These are phyloP conservation scores for Datnioides undecimradiatus DNA, from an alignment of 2,113 vertebrate species.

Conservation along the genomic window DNA sequence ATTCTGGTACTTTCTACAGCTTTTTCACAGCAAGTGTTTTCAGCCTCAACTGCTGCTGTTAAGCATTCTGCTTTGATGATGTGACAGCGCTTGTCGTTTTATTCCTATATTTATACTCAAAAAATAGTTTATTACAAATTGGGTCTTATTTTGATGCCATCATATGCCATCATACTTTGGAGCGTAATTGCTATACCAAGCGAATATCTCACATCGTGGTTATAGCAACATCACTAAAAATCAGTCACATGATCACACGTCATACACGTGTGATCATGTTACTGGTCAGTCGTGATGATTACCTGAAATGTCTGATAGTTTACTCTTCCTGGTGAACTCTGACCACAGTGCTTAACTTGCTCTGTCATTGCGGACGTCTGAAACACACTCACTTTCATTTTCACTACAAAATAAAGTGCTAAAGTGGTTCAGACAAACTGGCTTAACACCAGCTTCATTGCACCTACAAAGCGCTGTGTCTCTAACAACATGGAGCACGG, in stretches of 20 bases:
- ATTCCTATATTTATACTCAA: neutral
- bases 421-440: neutral
- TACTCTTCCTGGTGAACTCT: too few relatives aligned
- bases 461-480: too few relatives aligned
- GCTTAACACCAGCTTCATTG: neutral
- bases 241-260: too few relatives aligned
- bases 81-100: neutral
- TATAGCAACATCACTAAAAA: neutral
- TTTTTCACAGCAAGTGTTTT: neutral
- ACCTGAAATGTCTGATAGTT: too few relatives aligned
- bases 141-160: neutral
- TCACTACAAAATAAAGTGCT: too few relatives aligned
- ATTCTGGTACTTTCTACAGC: neutral
- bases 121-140: neutral
- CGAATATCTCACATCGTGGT: neutral
- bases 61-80: slow-evolving; percentile 11
- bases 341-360: too few relatives aligned
- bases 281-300: too few relatives aligned
- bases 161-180: neutral
- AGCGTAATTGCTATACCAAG: neutral
- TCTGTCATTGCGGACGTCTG: too few relatives aligned
- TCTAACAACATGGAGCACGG: neutral
- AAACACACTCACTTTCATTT: too few relatives aligned
- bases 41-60: neutral
- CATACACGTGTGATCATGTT: too few relatives aligned